Conservation (phyloP, 2,888 invertebrate species). For the Sycophila texana region DNA sequence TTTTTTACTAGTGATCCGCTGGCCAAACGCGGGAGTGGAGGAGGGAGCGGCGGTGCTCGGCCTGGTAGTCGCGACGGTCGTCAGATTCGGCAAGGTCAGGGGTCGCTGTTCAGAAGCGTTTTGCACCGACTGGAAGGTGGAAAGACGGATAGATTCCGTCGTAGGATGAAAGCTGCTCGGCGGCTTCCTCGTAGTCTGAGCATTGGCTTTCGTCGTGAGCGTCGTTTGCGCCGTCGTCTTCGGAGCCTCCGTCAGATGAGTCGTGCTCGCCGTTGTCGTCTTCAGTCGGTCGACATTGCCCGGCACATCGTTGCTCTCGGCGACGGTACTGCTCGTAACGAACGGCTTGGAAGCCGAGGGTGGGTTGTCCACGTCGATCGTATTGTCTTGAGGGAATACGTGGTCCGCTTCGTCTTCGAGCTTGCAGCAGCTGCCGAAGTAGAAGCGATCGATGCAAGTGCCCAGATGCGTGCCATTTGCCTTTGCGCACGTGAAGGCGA, state of each 20-base stretch:
- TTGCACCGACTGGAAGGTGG: constrained; percentile 86
- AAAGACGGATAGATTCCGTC: constrained; percentile 73
- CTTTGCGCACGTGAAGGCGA: constrained; percentile 93
- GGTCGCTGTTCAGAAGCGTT: constrained; percentile 63
- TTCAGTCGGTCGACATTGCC: constrained; percentile 59
- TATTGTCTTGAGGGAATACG: constrained; percentile 78
- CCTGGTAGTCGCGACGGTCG: not conserved
- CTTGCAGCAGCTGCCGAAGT: constrained; percentile 94
- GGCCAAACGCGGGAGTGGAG: not conserved
- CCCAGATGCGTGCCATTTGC: constrained; percentile 93
- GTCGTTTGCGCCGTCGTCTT: constrained; percentile 55
- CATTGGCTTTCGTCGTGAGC: constrained; percentile 56
- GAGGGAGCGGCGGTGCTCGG: constrained; percentile 22
- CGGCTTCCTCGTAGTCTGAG: not conserved
- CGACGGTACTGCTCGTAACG: constrained; percentile 59
- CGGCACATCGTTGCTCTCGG: constrained; percentile 70
- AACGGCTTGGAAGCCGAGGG: constrained; percentile 64
- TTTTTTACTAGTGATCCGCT: constrained; percentile 6
- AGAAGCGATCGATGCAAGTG: constrained; percentile 94
- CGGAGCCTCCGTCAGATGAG: constrained; percentile 42
- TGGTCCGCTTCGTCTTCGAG: constrained; percentile 78
- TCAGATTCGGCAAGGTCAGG: constrained; percentile 33
- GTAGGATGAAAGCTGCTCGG: not conserved
- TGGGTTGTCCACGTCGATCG: constrained; percentile 79
- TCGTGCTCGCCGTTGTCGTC: constrained; percentile 59